A percentile compares a stretch with the other conserved stretches of the same genome.
These are phyloP conservation scores for Castor canadensis DNA, from an alignment of 2,113 vertebrate genomes.

Conservation along the genomic window DNA sequence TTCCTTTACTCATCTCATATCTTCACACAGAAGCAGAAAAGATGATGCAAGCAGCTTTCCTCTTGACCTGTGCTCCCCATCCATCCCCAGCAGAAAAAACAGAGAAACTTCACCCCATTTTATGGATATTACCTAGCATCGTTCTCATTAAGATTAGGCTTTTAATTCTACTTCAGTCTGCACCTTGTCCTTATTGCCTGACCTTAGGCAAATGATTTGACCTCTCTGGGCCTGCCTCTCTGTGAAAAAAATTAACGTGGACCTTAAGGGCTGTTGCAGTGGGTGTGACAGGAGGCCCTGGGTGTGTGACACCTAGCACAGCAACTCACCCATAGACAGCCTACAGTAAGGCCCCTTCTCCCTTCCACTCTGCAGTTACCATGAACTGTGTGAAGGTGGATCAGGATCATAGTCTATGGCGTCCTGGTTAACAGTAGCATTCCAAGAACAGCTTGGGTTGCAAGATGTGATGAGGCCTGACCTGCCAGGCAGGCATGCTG, in stretches of 20 bases:
- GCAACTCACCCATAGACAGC: background rate
- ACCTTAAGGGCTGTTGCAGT: background rate
- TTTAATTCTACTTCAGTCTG: constrained; percentile 1
- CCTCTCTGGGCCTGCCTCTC: background rate
- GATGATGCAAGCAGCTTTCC: background rate
- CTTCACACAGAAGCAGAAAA: background rate
- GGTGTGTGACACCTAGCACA: fast-evolving
- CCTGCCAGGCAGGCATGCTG: background rate
- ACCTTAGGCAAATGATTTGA: background rate
- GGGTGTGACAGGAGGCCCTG: background rate
- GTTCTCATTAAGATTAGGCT: background rate
- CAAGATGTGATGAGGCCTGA: background rate
- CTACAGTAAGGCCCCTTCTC: background rate
- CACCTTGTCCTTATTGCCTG: background rate
- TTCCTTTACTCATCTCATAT: background rate
- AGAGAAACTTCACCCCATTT: background rate
- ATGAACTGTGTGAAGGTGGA: background rate
- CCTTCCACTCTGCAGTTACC: background rate
- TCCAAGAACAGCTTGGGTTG: background rate
- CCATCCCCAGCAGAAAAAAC: background rate
- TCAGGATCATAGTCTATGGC: background rate
- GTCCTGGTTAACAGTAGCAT: background rate
- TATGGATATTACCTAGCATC: background rate
- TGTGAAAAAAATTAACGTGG: background rate
- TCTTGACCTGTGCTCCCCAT: background rate